Base-by-base conservation (phyloP, 1,140 invertebrate species). In the Octopus bimaculoides region DNA sequence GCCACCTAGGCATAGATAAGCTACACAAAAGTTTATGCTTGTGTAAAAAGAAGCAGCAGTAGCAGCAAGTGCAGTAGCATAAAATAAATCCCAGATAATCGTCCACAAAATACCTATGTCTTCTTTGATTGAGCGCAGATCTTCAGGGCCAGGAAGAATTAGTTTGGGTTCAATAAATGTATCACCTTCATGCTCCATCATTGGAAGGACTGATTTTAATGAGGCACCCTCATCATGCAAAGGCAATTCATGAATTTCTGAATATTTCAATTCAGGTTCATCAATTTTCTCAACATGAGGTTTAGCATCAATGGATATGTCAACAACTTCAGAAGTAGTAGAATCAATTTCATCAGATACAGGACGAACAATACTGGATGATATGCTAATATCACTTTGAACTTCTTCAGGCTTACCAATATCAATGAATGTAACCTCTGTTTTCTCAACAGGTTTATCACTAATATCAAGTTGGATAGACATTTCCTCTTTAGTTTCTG, bases 21-120 rank as follows among this genome's bases (percentile, higher is more conserved):
- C 66, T 71, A 71, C 66, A 71, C 26, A 71, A 20, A 71, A 10
- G 26, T 71, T 14, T n/a, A 14, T 14, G 17, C 26, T 71, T 71
- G 66, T 6, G 14, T 71, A 71, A 14, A 71, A n/a, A n/a, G 17
- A 71, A 71, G 66, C 26, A 41, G 26, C 66, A 71, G 66, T 17
- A 71, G 14, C 66, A 71, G 66, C 66, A 71, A 71, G 66, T 71
- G 66, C 66, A 71, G 17, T 71, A 71, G 66, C 66, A 71, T 71
- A 71, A 14, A 71, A n/a, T 71, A n/a, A 71, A 20, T 41, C 66
- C 66, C 9, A 71, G 5, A 71, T 71, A 14, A n/a, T 17, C 9
- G 17, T 20, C 14, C 26, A n/a, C 66, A 14, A 71, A 71, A 71
- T 71, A 71, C 66, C 66, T 71, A 71, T 17, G 14, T 71, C 66